A percentile compares a stretch with the other conserved stretches of the same genome.
phyloP scores from a whole-genome alignment of 2,113 vertebrate genomes.

The Furnarius figulus region DNA sequence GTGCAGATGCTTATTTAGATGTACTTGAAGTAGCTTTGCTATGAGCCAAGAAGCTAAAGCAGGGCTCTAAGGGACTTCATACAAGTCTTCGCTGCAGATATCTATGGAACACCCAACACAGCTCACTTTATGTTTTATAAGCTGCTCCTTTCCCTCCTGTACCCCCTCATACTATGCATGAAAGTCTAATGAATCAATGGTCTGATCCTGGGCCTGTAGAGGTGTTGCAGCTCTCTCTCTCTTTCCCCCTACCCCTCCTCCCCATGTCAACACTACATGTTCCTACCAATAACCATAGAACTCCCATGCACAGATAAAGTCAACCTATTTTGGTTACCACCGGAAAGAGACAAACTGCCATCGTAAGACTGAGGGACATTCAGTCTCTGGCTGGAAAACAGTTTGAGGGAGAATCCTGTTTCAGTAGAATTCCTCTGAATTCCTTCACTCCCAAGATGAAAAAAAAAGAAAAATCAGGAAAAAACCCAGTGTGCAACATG shows the following conservation, averaged over 20 bases:
- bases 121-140: neutral
- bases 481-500: neutral
- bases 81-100: neutral
- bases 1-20: neutral
- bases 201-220: neutral
- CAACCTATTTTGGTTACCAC: neutral
- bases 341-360: neutral
- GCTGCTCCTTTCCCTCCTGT: rapidly evolving
- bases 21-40: neutral
- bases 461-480: neutral
- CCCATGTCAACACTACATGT: neutral
- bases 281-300: neutral
- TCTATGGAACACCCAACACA: neutral
- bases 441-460: neutral
- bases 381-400: neutral
- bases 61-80: neutral
- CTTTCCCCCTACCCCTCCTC: neutral
- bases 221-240: neutral
- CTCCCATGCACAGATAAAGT: neutral
- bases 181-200: neutral
- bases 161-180: neutral
- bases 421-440: neutral
- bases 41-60: neutral
- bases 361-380: neutral
- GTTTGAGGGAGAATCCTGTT: neutral